Base-by-base conservation (phyloP, 2,888 invertebrate species). In the Trachelus stipa region DNA sequence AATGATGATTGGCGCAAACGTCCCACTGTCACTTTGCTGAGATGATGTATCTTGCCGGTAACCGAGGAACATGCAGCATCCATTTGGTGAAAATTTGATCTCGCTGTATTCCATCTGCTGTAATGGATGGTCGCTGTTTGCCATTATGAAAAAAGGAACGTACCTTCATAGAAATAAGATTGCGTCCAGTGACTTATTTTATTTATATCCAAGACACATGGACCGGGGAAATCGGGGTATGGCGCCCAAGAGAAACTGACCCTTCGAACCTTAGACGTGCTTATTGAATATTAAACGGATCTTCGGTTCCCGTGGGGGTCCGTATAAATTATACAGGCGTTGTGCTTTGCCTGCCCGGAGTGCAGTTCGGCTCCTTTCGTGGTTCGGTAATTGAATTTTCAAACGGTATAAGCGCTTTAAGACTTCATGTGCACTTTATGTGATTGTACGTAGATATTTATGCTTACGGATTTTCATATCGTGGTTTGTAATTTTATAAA, bases 251-350 rank as follows among this genome's bases (percentile, higher is more conserved):
- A 76, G 73, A 73, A 75, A 74, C 74, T 73, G 73, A 82, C 78
- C 30, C 30, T 77, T 69, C 76, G 82, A 76, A 78, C 74, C 79
- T 77, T 76, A 75, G 79, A 74, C 71, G 77, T 83, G 83, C 82
- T 85, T 85, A 85, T 85, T 84, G 83, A 86, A 86, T 85, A 86
- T 86, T 85, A 85, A 86, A 83, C 79, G 81, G 69, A 73, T 56
- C 76, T 77, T 79, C 23, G 82, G 82, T 79, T 80, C 81, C 76
- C 81, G 1, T 23, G 56, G 56, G 56, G 56, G 23, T 56, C 2
- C 23, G 56, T 23, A 56, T 56, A 56, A 56, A 23, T 56, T 56
- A 56, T 56, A 56, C 56, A 56, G 56, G 23, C 56, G 56, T 56
- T 56, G 56, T 56, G 23, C 56, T 56, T 23, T 56, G 56, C 56